These are phyloP conservation scores for Aplysia californica DNA, from an alignment of 1,140 invertebrate species.

Conservation along the genomic window DNA sequence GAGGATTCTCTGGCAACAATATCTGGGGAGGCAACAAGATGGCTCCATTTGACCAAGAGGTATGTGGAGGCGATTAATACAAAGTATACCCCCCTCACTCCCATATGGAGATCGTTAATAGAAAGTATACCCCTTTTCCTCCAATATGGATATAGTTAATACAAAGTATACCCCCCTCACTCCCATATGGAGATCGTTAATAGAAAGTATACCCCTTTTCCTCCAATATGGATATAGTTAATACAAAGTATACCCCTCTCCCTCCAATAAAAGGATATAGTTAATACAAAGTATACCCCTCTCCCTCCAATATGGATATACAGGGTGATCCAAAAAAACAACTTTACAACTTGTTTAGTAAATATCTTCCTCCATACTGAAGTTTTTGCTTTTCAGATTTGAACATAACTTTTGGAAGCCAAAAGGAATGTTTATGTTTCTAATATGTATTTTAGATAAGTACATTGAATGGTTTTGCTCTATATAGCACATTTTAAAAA, in stretches of 20 bases:
- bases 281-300: too few relatives aligned
- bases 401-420: too few relatives aligned
- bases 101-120: not conserved
- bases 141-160: not conserved
- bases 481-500: too few relatives aligned
- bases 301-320: too few relatives aligned
- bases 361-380: too few relatives aligned
- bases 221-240: slow-evolving; percentile 80
- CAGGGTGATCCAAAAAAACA: too few relatives aligned
- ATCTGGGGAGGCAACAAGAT: slow-evolving; percentile 67
- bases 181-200: not conserved
- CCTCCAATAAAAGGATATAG: slow-evolving; percentile 66
- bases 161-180: not conserved
- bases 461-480: too few relatives aligned
- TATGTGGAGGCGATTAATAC: slow-evolving; percentile 57
- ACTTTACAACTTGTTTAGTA: too few relatives aligned
- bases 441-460: too few relatives aligned
- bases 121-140: not conserved
- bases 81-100: too few relatives aligned
- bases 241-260: slow-evolving; percentile 73
- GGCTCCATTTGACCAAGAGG: slow-evolving; percentile 80
- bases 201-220: not conserved
- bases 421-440: too few relatives aligned
- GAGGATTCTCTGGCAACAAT: slow-evolving; percentile 50
- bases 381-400: too few relatives aligned